Conservation (phyloP, 2,888 invertebrate species). For the Notodonta ziczac region DNA sequence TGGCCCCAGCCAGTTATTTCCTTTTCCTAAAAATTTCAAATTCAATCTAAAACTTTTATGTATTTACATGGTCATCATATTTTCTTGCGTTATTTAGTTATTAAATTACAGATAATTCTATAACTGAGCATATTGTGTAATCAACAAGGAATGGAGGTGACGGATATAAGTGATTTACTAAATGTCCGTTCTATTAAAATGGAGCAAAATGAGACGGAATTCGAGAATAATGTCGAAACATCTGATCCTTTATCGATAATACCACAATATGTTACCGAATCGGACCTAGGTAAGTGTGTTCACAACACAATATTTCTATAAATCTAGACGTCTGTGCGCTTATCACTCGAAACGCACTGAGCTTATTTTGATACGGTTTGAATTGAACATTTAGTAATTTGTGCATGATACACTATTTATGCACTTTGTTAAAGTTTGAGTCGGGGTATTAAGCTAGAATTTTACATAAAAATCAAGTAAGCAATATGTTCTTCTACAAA, state of each 20-base stretch:
- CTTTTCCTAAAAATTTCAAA: slow-evolving; percentile 73
- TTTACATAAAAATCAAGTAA: no score
- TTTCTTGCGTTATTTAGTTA: not conserved
- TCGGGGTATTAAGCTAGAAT: no score
- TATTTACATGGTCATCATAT: slow-evolving; percentile 19
- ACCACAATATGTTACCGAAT: slow-evolving; percentile 77
- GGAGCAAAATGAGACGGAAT: slow-evolving; percentile 66
- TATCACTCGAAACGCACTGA: not conserved
- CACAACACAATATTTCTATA: not conserved
- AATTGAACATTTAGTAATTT: not conserved
- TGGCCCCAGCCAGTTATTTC: slow-evolving; percentile 64
- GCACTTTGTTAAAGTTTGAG: no score
- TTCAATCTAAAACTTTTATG: slow-evolving; percentile 46
- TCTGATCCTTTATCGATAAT: slow-evolving; percentile 69
- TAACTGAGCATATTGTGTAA: slow-evolving; percentile 5
- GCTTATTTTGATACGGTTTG: not conserved
- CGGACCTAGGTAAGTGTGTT: slow-evolving; percentile 71
- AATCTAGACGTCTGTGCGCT: not conserved
- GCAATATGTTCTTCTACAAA: no score
- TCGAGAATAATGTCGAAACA: slow-evolving; percentile 61
- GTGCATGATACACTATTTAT: no score
- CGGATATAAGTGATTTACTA: slow-evolving; percentile 72
- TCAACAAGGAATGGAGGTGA: slow-evolving; percentile 64
- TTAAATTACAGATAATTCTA: not conserved
- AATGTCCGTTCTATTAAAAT: slow-evolving; percentile 75